These are phyloP conservation scores for Pteropus rufus DNA, from an alignment of 2,797 vertebrate species.

Conservation along the genomic window DNA sequence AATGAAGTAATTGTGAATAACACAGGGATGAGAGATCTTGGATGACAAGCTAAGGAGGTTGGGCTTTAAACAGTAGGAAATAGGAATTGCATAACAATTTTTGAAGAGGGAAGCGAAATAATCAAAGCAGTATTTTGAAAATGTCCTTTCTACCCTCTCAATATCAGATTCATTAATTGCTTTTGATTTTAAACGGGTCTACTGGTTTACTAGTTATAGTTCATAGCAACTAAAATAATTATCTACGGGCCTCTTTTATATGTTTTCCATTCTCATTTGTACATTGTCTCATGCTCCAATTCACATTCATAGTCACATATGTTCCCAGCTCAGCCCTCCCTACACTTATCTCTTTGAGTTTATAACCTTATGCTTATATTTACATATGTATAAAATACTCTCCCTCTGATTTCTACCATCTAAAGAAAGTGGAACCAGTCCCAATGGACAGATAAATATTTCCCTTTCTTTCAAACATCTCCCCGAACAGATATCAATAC, in stretches of 20 bases:
- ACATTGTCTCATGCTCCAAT: not conserved
- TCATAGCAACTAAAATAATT: not conserved
- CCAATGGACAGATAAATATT: not conserved
- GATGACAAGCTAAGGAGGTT: not conserved
- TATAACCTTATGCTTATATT: not conserved
- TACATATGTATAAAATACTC: not conserved
- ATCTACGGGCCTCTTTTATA: not conserved
- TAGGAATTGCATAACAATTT: not conserved
- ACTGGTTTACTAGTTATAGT: not conserved
- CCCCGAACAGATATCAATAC: not conserved
- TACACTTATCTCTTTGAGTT: not conserved
- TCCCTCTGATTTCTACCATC: not conserved
- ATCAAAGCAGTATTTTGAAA: not conserved
- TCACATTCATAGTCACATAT: not conserved
- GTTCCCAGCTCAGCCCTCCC: not conserved
- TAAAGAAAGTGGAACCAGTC: not conserved
- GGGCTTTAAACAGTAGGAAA: not conserved
- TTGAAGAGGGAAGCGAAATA: not conserved
- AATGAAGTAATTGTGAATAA: not conserved
- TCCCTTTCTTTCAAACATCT: not conserved
- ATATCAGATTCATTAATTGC: not conserved
- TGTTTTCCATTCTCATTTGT: not conserved
- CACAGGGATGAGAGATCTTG: not conserved
- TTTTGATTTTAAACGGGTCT: not conserved
- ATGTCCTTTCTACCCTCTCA: not conserved